Conservation (phyloP, 2,113 vertebrate genomes). For the Oreocharis arfaki region DNA sequence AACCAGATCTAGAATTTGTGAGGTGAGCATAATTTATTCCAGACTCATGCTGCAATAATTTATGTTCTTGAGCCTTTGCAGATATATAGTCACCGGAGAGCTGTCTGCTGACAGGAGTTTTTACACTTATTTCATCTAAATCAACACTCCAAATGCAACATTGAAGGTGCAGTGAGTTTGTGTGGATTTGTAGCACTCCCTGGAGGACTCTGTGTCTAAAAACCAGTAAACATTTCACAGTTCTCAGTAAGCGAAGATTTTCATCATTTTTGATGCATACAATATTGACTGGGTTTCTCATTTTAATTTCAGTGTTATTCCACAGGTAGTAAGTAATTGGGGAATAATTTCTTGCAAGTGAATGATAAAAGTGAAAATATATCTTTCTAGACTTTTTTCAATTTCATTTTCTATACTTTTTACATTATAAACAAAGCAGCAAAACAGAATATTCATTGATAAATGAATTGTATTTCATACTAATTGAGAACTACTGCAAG, state of each 20-base stretch:
- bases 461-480: background rate
- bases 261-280: slow-evolving; percentile 15
- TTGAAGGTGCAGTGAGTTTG: slow-evolving; percentile 37
- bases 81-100: slow-evolving; percentile 52
- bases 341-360: background rate
- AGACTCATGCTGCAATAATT: slow-evolving; percentile 41
- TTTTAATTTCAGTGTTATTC: slow-evolving; percentile 27
- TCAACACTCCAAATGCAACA: slow-evolving; percentile 45
- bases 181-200: slow-evolving; percentile 66
- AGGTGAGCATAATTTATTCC: slow-evolving; percentile 11
- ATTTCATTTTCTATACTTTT: no score
- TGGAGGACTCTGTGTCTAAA: slow-evolving; percentile 53
- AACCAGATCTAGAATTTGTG: slow-evolving; percentile 1
- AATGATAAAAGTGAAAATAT: background rate
- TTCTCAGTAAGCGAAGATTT: background rate
- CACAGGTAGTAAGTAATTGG: background rate
- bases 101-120: slow-evolving; percentile 53
- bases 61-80: slow-evolving; percentile 24
- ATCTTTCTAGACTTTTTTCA: no score
- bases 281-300: background rate
- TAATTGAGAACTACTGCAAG: background rate
- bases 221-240: slow-evolving; percentile 51
- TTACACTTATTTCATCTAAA: slow-evolving; percentile 66
- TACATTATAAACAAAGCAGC: background rate
- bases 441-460: background rate